phyloP scores from a whole-genome alignment of 2,113 vertebrate genomes.

The Lepidothrix coronata region DNA sequence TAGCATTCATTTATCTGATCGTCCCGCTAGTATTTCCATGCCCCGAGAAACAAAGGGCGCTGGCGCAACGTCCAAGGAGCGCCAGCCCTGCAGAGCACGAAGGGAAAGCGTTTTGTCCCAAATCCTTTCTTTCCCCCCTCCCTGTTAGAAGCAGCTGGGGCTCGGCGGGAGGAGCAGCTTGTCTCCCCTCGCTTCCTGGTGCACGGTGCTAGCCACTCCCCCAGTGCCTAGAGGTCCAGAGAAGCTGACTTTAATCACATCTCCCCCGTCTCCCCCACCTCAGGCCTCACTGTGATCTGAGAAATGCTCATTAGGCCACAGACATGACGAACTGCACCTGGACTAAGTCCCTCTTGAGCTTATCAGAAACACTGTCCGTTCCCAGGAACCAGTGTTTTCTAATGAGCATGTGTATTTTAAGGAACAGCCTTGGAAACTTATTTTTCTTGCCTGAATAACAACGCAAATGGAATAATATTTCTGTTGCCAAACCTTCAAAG shows the following conservation, averaged over 20 bases:
- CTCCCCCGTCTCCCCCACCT: background rate
- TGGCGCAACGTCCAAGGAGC: fast-evolving
- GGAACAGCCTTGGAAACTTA: background rate
- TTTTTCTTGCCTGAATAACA: background rate
- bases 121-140: background rate
- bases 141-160: background rate
- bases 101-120: fast-evolving
- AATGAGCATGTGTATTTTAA: background rate
- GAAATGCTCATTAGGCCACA: background rate
- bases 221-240: background rate
- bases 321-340: background rate
- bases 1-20: background rate
- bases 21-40: background rate
- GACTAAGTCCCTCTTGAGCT: background rate
- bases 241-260: background rate
- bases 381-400: background rate
- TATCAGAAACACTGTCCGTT: background rate
- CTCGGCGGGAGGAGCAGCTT: background rate
- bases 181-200: background rate
- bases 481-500: background rate
- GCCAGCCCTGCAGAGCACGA: background rate
- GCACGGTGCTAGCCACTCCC: background rate
- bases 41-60: background rate
- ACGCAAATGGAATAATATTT: background rate
- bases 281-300: background rate